These are phyloP conservation scores for Microplitis deprimator DNA, from an alignment of 2,888 invertebrate genomes.

Conservation along the genomic window DNA sequence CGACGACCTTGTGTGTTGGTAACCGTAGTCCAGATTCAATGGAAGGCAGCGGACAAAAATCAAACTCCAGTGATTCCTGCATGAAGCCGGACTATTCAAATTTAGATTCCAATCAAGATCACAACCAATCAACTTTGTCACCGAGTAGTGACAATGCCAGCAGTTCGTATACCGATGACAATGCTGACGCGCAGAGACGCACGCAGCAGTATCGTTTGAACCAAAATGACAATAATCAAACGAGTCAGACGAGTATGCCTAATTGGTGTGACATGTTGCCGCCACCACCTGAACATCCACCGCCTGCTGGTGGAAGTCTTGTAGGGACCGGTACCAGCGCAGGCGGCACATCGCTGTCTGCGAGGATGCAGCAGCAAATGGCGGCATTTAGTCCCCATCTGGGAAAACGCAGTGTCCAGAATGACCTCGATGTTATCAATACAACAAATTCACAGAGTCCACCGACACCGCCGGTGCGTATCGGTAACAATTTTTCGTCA, in stretches of 20 bases:
- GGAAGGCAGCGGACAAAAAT: conserved; percentile 69
- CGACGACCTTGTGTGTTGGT: conserved; percentile 77
- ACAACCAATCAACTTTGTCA: conserved; percentile 68
- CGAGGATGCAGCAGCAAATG: conserved; percentile 57
- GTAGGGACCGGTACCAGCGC: not conserved
- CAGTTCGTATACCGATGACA: conserved; percentile 67
- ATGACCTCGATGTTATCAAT: conserved; percentile 61
- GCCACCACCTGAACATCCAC: conserved; percentile 77
- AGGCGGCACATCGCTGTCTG: conserved; percentile 60
- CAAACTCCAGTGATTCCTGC: conserved; percentile 69
- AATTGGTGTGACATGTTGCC: conserved; percentile 80
- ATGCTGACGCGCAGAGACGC: conserved; percentile 60
- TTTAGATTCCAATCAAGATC: conserved; percentile 68
- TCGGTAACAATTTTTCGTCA: conserved; percentile 60
- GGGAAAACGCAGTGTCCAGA: conserved; percentile 62
- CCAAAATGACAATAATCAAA: conserved; percentile 50
- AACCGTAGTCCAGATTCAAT: conserved; percentile 70
- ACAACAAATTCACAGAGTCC: conserved; percentile 66
- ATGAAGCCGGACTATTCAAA: conserved; percentile 70
- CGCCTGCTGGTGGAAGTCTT: conserved; percentile 59
- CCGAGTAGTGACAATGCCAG: conserved; percentile 69
- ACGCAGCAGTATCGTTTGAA: conserved; percentile 52
- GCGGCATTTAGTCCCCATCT: conserved; percentile 66
- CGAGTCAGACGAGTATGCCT: conserved; percentile 58
- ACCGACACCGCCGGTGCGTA: conserved; percentile 65